A percentile compares a stretch with the other conserved stretches of the same genome.
Conservation (phyloP, 2,113 vertebrate genomes). For the Gymnarchus niloticus region DNA sequence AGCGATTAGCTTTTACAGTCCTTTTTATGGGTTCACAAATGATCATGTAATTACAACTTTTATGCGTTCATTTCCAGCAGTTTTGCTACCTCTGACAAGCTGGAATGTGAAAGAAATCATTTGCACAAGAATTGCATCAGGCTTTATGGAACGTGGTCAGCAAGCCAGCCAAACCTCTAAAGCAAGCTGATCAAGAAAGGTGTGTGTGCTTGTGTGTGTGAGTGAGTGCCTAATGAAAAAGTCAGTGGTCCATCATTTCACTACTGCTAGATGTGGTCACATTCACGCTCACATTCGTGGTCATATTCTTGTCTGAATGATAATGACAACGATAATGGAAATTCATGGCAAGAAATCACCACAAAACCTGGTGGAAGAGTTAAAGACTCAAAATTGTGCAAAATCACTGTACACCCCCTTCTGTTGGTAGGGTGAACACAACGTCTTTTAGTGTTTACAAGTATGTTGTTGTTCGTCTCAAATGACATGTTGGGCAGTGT, state of each 20-base stretch:
- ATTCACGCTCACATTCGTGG: not conserved
- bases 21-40: conserved; percentile 18
- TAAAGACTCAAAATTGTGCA: no score
- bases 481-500: no score
- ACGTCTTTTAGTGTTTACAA: no score
- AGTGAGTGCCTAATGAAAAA: not conserved
- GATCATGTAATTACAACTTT: conserved; percentile 14
- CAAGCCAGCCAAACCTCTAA: not conserved
- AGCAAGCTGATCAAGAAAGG: no score
- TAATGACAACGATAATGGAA: no score
- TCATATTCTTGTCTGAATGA: not conserved
- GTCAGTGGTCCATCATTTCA: not conserved
- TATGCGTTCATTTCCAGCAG: conserved; percentile 7
- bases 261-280: not conserved
- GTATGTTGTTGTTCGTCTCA: no score
- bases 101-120: not conserved
- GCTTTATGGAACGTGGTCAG: not conserved
- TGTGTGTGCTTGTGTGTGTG: not conserved
- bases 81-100: not conserved
- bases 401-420: no score
- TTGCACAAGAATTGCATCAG: not conserved
- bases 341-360: no score
- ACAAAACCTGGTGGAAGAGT: not conserved
- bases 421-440: no score
- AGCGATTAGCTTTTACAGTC: not conserved